Base-by-base conservation (phyloP, 2,888 invertebrate species). In the Trachelus troglodyta region DNA sequence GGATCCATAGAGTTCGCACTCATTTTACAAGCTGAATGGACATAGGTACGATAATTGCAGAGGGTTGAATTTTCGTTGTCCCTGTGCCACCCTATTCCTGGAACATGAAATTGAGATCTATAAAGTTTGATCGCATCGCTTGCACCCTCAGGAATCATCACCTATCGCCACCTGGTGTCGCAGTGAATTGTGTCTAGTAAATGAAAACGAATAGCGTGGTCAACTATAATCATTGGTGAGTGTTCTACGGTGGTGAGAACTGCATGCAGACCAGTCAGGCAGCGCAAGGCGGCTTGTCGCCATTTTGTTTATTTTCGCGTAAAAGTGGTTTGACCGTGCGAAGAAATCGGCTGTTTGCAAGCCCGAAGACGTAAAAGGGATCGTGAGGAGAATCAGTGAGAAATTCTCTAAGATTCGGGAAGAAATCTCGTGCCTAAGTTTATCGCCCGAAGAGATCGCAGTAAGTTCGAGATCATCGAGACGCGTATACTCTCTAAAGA, bases 241-340 rank as follows among this genome's bases (percentile, higher is more conserved):
- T 71, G 15, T 31, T 75, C 75, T 9, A 15, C 37, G 40, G 76
- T 11, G 33, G 69, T 11, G 76, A 75, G 30, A 12, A 69, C 33
- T 56, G 69, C 69, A 33, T 69, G 76, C 34, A 69, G 56, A 56
- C 76, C 35, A 69, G 69, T 75, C 56, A n/a, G 12, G 37, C 35
- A 75, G 73, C 73, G 77, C 78, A 84, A 86, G 85, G 86, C 82
- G 86, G 89, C 79, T 80, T 79, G 86, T 86, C 94, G 94, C 95
- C 95, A 95, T 95, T 95, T 95, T 95, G 95, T 95, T 95, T 95
- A 95, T 95, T 95, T 95, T 95, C 94, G 92, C 93, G 93, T 92
- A 92, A 92, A 93, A 87, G 85, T 86, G 82, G 79, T 80, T 78
- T 79, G 35, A 74, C 37, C 74, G 74, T 34, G 35, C 74, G 30